These are phyloP conservation scores for Papilio glaucus DNA, from an alignment of 1,140 invertebrate species.

Conservation along the genomic window DNA sequence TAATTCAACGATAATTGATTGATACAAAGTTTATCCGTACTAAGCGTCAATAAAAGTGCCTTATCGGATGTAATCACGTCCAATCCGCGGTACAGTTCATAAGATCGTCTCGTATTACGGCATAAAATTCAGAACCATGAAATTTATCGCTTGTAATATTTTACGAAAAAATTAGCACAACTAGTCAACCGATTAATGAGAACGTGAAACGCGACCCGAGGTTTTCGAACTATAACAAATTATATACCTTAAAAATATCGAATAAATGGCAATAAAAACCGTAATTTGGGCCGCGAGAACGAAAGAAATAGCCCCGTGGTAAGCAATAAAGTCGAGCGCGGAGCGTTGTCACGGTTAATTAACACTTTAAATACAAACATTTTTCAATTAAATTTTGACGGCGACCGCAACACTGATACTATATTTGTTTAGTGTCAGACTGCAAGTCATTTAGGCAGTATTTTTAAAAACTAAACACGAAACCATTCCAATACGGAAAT, in stretches of 20 bases:
- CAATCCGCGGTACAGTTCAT: slow-evolving; percentile 43
- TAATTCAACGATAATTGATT: slow-evolving; percentile 31
- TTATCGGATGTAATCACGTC: slow-evolving; percentile 32
- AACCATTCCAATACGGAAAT: not conserved
- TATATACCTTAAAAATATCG: slow-evolving; percentile 70
- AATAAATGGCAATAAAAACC: slow-evolving; percentile 68
- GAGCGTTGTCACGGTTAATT: slow-evolving; percentile 71
- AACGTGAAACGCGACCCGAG: slow-evolving; percentile 72
- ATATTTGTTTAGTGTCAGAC: slow-evolving; percentile 37
- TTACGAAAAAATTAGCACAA: slow-evolving; percentile 77
- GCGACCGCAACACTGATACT: slow-evolving; percentile 51
- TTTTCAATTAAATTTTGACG: slow-evolving; percentile 75
- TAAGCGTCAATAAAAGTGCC: slow-evolving; percentile 28
- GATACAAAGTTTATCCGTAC: slow-evolving; percentile 35
- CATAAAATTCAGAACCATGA: slow-evolving; percentile 69
- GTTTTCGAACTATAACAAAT: slow-evolving; percentile 69
- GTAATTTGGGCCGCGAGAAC: slow-evolving; percentile 66
- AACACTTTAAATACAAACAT: slow-evolving; percentile 74
- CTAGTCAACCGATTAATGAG: slow-evolving; percentile 78
- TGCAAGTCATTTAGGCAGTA: not conserved
- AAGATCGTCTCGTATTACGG: slow-evolving; percentile 60
- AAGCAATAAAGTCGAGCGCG: slow-evolving; percentile 67
- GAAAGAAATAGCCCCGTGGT: slow-evolving; percentile 64
- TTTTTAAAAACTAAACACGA: not conserved
- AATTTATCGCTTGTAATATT: slow-evolving; percentile 67